phyloP scores from a whole-genome alignment of 2,888 invertebrate species.

The Tribolium freemani region DNA sequence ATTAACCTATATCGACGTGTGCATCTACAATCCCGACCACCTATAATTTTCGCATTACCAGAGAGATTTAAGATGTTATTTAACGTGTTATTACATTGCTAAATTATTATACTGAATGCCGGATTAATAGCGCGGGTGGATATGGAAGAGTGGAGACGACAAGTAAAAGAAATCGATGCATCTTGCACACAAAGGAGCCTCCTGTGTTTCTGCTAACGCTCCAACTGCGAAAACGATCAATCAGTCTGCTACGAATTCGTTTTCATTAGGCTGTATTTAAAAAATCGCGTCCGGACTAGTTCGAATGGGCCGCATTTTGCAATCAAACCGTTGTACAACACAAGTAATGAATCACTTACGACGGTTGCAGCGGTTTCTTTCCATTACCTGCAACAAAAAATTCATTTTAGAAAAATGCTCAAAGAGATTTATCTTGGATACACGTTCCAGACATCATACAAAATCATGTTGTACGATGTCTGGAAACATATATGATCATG shows the following conservation, averaged over 20 bases:
- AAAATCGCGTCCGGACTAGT: constrained; percentile 11
- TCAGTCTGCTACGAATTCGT: constrained; percentile 25
- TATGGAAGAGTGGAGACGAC: not conserved
- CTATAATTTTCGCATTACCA: constrained; percentile 38
- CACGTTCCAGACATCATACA: not conserved
- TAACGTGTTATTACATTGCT: constrained; percentile 32
- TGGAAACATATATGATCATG: too few relatives aligned
- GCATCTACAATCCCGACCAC: constrained; percentile 23
- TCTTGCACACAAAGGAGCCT: constrained; percentile 3
- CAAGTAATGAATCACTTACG: constrained; percentile 6
- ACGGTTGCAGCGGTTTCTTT: not conserved
- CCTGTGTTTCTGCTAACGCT: constrained; percentile 9
- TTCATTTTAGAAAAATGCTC: not conserved
- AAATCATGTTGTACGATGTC: too few relatives aligned
- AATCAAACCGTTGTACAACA: not conserved
- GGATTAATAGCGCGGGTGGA: constrained; percentile 16
- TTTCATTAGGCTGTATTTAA: constrained; percentile 7
- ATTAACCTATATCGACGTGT: constrained; percentile 32
- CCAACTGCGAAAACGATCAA: constrained; percentile 30
- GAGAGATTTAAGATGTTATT: constrained; percentile 26
- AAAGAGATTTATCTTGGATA: not conserved
- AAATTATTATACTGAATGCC: constrained; percentile 24
- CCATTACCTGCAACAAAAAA: constrained; percentile 24
- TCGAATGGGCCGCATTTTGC: constrained; percentile 3
- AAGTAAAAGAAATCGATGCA: not conserved